These are phyloP conservation scores for Ceratina japonica DNA, from an alignment of 1,140 invertebrate genomes.

Conservation along the genomic window DNA sequence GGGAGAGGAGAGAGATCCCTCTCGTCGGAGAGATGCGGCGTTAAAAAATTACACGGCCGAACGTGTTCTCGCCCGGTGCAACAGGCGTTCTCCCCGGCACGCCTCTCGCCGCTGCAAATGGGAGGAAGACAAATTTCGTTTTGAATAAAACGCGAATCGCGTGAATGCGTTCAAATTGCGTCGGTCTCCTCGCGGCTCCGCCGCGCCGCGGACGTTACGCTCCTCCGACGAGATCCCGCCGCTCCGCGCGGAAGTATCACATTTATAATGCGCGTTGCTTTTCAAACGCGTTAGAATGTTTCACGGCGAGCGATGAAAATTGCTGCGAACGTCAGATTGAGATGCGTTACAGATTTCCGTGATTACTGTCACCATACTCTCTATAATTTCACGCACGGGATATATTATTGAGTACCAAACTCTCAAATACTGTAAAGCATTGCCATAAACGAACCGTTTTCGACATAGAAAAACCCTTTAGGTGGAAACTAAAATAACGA, in stretches of 20 bases:
- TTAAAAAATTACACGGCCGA: conserved; percentile 53
- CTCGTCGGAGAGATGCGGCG: conserved; percentile 10
- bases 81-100: conserved; percentile 29
- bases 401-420: not conserved
- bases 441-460: no score
- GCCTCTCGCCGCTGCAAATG: not conserved
- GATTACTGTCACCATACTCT: not conserved
- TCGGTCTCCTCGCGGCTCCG: not conserved
- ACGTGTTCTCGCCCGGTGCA: conserved; percentile 22
- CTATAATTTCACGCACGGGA: no score
- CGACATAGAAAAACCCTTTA: no score
- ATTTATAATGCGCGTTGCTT: not conserved
- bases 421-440: not conserved
- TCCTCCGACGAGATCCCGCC: not conserved
- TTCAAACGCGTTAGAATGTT: not conserved
- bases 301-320: not conserved
- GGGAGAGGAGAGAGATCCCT: conserved; percentile 6
- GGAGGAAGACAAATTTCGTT: not conserved
- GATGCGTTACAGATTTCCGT: no score
- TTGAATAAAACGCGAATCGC: conserved; percentile 20
- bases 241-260: not conserved
- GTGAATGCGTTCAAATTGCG: conserved; percentile 32
- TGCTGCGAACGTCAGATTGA: not conserved
- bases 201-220: not conserved
- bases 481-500: conserved; percentile 21